Base-by-base conservation (phyloP, 2,113 vertebrate species). In the Circaetus gallicus region DNA sequence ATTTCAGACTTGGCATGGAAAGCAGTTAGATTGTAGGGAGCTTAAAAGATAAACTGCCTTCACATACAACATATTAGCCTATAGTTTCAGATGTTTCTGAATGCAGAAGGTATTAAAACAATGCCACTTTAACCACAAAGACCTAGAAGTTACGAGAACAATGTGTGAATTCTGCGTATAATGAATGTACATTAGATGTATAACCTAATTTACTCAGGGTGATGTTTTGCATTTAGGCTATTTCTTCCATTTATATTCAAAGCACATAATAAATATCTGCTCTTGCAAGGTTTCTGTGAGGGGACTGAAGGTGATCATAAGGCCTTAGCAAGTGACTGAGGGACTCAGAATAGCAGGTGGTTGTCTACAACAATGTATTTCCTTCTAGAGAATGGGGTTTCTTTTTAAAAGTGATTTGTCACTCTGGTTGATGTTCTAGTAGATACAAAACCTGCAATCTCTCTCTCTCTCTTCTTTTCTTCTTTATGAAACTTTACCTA, bases 11-110 rank as follows among this genome's bases (percentile, higher is more conserved):
- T 90, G 34, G 13, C 24, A 52, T 18, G 52, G 85, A 82, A 91
- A 94, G 50, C 3, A 19, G 34, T 63, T 47, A 62, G 63, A 38
- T 21, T 43, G 36, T 84, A 92, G 93, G 66, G 56, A 84, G 58
- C 79, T 93, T 86, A 93, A 81, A 88, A 86, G 71, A 92, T 74
- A 89, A 95, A 89, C 42, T 84, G 55, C 43, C 52, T 63, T 72
- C 52, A 43, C 22, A 9, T 25, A 36, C 52, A 55, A 59, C 24
- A 11, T 34, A 26, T 15, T 61, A 93, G 19, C 34, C 13, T 65
- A 50, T 76, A 49, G 61, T 56, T 89, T 91, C 61, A 79, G 65
- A 43, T 3, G 4, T 61, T 86, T 83, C 67, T 0, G 0, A 91
- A 50, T 8, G 10, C 29, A 65, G 81, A 66, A 92, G 28, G 32